These are phyloP conservation scores for Novumbra hubbsi DNA, from an alignment of 2,797 vertebrate species.

Conservation along the genomic window DNA sequence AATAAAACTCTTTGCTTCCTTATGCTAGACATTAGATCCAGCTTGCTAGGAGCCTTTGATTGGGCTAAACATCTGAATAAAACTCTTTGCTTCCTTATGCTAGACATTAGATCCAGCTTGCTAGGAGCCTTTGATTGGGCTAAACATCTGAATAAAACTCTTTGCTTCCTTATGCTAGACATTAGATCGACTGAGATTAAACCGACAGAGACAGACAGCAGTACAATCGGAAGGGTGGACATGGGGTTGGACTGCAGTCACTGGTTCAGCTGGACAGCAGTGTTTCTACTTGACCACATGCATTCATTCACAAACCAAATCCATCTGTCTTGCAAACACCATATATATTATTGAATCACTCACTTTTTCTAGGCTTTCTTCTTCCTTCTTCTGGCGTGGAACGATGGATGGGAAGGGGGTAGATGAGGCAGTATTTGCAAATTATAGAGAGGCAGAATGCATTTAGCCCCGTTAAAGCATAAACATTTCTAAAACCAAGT, in stretches of 20 bases:
- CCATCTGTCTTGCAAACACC: constrained; percentile 36
- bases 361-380: constrained; percentile 18
- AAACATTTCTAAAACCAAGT: constrained; percentile 2
- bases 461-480: constrained; percentile 6
- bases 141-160: background rate
- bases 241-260: too few relatives aligned
- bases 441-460: constrained; percentile 40
- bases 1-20: background rate
- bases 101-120: background rate
- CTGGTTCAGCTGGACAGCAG: too few relatives aligned
- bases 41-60: background rate
- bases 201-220: background rate
- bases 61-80: background rate
- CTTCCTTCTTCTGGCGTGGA: background rate
- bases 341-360: background rate
- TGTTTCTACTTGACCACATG: too few relatives aligned
- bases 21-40: background rate
- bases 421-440: constrained; percentile 22
- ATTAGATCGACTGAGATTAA: background rate
- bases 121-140: background rate
- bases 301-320: constrained; percentile 41
- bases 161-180: background rate
- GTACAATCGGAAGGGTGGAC: too few relatives aligned
- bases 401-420: background rate
- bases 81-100: background rate